phyloP scores from a whole-genome alignment of 2,113 vertebrate species.

The Amphiprion ocellaris region DNA sequence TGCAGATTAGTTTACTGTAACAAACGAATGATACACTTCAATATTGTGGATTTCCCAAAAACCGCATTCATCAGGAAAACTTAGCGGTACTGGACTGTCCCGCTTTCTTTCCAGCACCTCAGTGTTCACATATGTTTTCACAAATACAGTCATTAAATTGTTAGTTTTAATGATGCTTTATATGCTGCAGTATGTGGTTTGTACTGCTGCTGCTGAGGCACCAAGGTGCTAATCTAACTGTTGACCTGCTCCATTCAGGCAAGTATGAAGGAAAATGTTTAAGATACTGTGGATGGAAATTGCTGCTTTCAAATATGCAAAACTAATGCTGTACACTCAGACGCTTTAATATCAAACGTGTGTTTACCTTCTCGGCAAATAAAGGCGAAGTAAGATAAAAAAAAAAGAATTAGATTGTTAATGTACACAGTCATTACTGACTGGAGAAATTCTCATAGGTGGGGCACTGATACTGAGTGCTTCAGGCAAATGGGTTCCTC shows the following conservation, averaged over 20 bases:
- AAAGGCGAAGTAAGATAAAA: neutral
- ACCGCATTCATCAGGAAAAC: neutral
- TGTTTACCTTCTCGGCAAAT: neutral
- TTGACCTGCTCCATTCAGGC: neutral
- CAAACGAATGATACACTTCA: conserved; percentile 3
- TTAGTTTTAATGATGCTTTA: conserved; percentile 31
- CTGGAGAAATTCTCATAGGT: too few relatives aligned
- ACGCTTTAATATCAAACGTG: neutral
- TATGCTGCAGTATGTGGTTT: conserved; percentile 11
- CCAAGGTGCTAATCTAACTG: conserved; percentile 5
- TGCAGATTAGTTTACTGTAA: conserved; percentile 15
- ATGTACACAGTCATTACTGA: too few relatives aligned
- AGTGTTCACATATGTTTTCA: conserved; percentile 37
- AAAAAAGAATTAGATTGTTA: too few relatives aligned
- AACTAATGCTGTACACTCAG: neutral
- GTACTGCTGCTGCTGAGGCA: neutral
- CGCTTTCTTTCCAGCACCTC: neutral
- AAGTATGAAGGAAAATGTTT: neutral
- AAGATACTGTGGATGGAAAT: neutral
- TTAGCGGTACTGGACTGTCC: neutral
- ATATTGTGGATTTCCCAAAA: conserved; percentile 5
- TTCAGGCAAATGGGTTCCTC: too few relatives aligned
- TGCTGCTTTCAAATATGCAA: neutral
- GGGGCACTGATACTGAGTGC: too few relatives aligned
- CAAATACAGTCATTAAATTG: conserved; percentile 23